Evolutionary conservation across 2,113 vertebrate species (phyloP).

Genomic region (Microtus ochrogaster): DNA sequence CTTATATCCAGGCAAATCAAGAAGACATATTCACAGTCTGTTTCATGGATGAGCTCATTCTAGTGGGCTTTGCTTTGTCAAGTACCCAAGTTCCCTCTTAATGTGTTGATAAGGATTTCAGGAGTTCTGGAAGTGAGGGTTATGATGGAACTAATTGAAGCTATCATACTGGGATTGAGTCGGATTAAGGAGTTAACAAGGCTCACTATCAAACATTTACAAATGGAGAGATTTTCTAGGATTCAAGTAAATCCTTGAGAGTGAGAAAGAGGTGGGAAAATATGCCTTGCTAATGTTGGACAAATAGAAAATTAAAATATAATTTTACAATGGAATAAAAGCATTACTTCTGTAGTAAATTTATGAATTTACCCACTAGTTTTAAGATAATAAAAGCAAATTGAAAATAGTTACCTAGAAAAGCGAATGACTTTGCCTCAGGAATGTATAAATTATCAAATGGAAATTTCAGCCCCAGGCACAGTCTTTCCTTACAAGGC

Average conservation of each 20-base stretch:
- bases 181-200: neutral
- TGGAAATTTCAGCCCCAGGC: neutral
- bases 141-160: neutral
- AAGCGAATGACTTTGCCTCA: neutral
- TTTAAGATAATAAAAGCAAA: neutral
- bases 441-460: neutral
- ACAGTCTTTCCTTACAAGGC: neutral
- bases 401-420: neutral
- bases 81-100: neutral
- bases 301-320: slow-evolving; percentile 21
- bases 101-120: neutral
- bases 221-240: neutral
- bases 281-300: neutral
- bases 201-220: neutral
- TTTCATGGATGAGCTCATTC: slow-evolving; percentile 12
- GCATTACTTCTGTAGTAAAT: neutral
- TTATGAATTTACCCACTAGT: neutral
- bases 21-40: slow-evolving; percentile 75
- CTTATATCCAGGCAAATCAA: slow-evolving; percentile 73
- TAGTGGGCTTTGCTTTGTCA: neutral
- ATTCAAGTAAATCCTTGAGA: neutral
- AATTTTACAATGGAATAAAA: neutral
- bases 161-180: neutral
- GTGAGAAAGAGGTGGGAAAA: neutral
- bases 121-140: neutral